Evolutionary conservation across 2,888 invertebrate genomes (phyloP), one percentile per base, ranked within the genome.

Genomic region (Thymelicus lineola): DNA sequence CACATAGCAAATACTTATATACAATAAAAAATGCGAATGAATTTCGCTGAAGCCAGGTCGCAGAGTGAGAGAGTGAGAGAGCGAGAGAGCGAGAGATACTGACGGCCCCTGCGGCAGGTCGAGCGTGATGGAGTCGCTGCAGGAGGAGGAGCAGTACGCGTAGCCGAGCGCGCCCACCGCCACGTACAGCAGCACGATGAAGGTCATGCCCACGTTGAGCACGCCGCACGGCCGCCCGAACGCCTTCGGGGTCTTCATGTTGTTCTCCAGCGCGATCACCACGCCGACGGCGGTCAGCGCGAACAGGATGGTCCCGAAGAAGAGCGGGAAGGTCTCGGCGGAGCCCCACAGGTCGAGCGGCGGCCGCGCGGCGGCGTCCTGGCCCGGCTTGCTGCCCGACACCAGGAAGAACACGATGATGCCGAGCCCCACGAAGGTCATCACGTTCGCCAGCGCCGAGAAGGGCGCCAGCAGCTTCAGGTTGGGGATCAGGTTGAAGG

Each of bases 251-350:
- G 96, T 96, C 82, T 96, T 95, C 98, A 98, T 98, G 82, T 97
- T 97, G 87, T 98, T 98, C 87, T 98, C 98, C 74, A 98, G 85
- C 2, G 98, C 97, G 62, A 98, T 95, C 53, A 98, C 97, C 89
- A 97, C 96, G 28, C 97, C 97, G 45, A 97, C 96, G 1, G 97
- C 96, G 77, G 97, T 98, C 77, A 98, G 95, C 0, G 98, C 97
- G 87, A 98, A 99, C 70, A 99, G 94, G 2, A 97, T 97, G 0
- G 98, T 98, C 1, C 98, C 98, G 82, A 98, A 97, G 85, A 96
- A 98, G 14, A 98, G 89, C 0, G 98, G 97, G 80, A 96, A 95
- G 6, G 84, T 81, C n/a, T 70, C 68, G 0, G 78, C 38, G 0
- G 89, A 85, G 4, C 90, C 90, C 87, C 87, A 88, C 6, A 86